These are phyloP conservation scores for Hemichromis elongatus DNA, from an alignment of 2,113 vertebrate genomes.

Conservation along the genomic window DNA sequence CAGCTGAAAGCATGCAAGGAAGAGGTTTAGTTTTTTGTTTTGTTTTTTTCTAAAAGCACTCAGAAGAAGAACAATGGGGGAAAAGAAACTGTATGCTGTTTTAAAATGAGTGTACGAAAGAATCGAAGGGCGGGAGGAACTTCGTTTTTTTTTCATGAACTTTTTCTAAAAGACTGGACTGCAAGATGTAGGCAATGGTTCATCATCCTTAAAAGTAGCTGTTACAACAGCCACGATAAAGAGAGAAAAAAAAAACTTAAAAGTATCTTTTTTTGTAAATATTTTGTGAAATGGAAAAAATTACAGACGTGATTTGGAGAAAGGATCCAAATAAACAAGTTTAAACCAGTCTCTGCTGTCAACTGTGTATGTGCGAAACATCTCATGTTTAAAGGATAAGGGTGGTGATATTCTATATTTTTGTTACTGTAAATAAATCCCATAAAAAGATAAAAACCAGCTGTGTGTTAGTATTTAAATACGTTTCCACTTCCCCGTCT, in stretches of 20 bases:
- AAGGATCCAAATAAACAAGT: slow-evolving; percentile 78
- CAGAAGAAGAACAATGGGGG: slow-evolving; percentile 54
- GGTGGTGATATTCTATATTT: neutral
- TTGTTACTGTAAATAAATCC: slow-evolving; percentile 12
- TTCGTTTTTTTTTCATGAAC: slow-evolving; percentile 51
- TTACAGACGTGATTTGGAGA: slow-evolving; percentile 71
- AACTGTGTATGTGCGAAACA: neutral
- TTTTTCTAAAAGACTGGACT: slow-evolving; percentile 69
- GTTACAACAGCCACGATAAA: slow-evolving; percentile 38
- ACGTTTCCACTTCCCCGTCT: neutral
- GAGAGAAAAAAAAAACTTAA: slow-evolving; percentile 8
- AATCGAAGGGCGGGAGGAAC: slow-evolving; percentile 15
- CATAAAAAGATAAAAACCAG: neutral
- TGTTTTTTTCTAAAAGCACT: slow-evolving; percentile 62
- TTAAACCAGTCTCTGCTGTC: slow-evolving; percentile 55
- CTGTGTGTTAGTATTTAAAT: neutral
- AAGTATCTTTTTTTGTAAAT: slow-evolving; percentile 79
- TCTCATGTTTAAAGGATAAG: neutral
- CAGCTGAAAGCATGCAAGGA: slow-evolving; percentile 75
- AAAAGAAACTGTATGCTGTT: slow-evolving; percentile 46
- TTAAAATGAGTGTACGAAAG: slow-evolving; percentile 54
- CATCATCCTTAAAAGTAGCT: slow-evolving; percentile 47
- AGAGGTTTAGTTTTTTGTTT: slow-evolving; percentile 55
- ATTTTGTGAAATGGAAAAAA: slow-evolving; percentile 80
- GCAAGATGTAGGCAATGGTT: slow-evolving; percentile 54